phyloP scores from a whole-genome alignment of 2,113 vertebrate genomes.

The Oryzias melastigma region DNA sequence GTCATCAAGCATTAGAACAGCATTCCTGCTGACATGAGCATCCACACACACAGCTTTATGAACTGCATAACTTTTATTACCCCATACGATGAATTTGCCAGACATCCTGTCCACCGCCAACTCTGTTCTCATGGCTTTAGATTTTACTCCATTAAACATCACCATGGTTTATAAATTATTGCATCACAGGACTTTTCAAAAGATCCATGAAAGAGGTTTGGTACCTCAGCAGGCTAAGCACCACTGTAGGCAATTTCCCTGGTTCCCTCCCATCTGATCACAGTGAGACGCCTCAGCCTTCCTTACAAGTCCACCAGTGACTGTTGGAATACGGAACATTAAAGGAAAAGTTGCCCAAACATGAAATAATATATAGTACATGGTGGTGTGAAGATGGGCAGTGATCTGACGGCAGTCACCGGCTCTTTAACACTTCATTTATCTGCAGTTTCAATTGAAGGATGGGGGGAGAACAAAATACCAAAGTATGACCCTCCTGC shows the following conservation, averaged over 20 bases:
- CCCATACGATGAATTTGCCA: constrained; percentile 40
- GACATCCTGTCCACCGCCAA: constrained; percentile 15
- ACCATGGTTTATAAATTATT: constrained; percentile 47
- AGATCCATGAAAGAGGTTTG: constrained; percentile 13
- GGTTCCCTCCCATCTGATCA: constrained; percentile 1
- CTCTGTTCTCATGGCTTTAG: constrained; percentile 40
- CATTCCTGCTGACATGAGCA: background rate
- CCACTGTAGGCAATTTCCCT: constrained; percentile 19
- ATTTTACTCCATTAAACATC: constrained; percentile 19
- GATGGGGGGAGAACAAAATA: too few species aligned
- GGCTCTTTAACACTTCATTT: background rate
- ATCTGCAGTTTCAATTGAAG: background rate
- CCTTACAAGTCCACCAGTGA: background rate
- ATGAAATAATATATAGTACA: too few species aligned
- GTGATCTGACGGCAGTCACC: background rate
- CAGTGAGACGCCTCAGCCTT: background rate
- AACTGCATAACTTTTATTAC: constrained; percentile 56
- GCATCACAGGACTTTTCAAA: constrained; percentile 36
- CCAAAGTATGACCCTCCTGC: background rate
- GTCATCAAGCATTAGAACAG: too few species aligned
- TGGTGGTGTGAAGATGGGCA: background rate
- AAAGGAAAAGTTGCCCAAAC: constrained; percentile 9
- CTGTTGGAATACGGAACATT: too few species aligned
- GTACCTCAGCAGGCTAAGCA: constrained; percentile 8
- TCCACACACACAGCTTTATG: constrained; percentile 18